Evolutionary conservation across 2,888 invertebrate species (phyloP), one percentile per base, ranked within the genome.

Genomic region (Bursaphelenchus okinawaensis): DNA sequence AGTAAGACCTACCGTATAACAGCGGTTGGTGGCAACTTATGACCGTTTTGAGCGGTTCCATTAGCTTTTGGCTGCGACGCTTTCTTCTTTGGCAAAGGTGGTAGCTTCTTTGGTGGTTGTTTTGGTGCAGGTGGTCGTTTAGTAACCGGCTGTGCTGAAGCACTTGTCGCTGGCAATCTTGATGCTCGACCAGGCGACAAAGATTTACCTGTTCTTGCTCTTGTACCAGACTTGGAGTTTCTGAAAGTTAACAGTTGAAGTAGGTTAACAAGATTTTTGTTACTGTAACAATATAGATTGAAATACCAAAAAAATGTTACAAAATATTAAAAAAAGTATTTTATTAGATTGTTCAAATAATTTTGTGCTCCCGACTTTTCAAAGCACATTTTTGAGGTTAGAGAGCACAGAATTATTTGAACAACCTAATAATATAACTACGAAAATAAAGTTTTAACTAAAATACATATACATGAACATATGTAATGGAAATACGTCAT

Each of bases 201-300:
- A n/a, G 72, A 72, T 31, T 71, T 74, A 19, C 70, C 73, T 50
- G 70, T 56, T 9, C 71, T 61, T 6, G 63, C 29, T 56, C 68
- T 56, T 19, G 58, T 55, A 12, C 59, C 54, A 1, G 68, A 68
- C 40, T 68, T 68, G 29, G 57, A 29, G 40, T 67, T 68, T 52
- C 68, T 68, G 28, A 68, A 68, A 50, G 7, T 28, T 12, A 7
- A 24, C 19, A 9, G 51, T 20, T 22, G n/a, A n/a, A n/a, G n/a
- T n/a, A n/a, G n/a, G n/a, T n/a, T n/a, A n/a, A n/a, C n/a, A n/a
- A n/a, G n/a, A n/a, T n/a, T n/a, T n/a, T n/a, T n/a, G n/a, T n/a
- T n/a, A n/a, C n/a, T n/a, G n/a, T n/a, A n/a, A n/a, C n/a, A n/a
- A n/a, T n/a, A n/a, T n/a, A n/a, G n/a, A n/a, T n/a, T n/a, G n/a